Base-by-base conservation (phyloP, 2,888 invertebrate species). In the Hydriomena furcata region DNA sequence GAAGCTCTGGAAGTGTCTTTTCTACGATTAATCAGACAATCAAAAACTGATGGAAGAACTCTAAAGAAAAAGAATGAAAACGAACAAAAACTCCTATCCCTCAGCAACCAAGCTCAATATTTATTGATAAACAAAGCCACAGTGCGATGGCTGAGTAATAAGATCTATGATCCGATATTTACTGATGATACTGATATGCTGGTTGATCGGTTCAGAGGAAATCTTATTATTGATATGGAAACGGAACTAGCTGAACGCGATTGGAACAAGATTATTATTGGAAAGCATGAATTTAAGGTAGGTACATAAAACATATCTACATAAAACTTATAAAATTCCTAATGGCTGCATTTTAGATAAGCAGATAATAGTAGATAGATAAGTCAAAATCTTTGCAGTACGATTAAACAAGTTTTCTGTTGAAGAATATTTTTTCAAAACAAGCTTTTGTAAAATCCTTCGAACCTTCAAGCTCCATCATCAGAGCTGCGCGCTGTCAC, bases 91-190 rank as follows among this genome's bases (percentile, higher is more conserved):
- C 50, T 79, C 24, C 68, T 91, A 21, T 94, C 95, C 0, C 84
- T 97, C 48, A 93, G 94, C 36, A 98, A 97, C 80, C 94, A 97
- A 84, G 96, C 96, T 0, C 97, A 97, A 74, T 97, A 93, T 80
- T 91, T 99, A 37, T 81, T 98, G 36, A 90, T 98, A 41, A 97
- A 95, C 76, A 91, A 92, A 63, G 92, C 94, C 0, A 98, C 97
- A 56, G 93, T 97, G 0, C 80, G 91, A 52, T 95, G 95, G 93
- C 81, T 98, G 36, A 84, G 85, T 46, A 84, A 91, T 40, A 93
- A 91, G 77, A 90, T 95, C 23, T 73, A 87, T 24, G 91, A 92
- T 50, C 88, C 90, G 24, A 66, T 83, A 32, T 91, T 91, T 41
- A 78, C 78, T 6, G 91, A 92, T 45, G 83, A 84, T 63, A 71